Conservation (phyloP, 23 tunicate genomes). For the Oikopleura vanhoeffeni region DNA sequence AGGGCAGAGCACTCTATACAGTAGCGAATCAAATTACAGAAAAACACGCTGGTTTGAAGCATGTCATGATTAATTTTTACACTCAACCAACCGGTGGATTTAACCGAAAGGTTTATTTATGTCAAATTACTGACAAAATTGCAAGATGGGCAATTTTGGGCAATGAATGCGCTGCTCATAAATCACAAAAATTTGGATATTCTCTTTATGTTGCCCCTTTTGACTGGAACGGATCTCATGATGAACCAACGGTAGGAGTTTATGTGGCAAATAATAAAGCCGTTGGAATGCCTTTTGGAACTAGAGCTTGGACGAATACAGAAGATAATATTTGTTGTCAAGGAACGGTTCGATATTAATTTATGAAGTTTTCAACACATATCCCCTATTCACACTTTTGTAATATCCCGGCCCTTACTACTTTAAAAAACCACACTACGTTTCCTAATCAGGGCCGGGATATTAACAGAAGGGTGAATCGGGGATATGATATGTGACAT, state of each 20-base stretch:
- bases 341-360: neutral
- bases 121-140: neutral
- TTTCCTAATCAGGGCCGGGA: no score
- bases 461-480: no score
- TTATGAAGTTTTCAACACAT: no score
- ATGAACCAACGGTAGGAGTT: neutral
- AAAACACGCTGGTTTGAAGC: neutral
- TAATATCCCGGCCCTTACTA: no score
- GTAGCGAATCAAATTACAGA: neutral
- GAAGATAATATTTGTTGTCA: constrained; percentile 1
- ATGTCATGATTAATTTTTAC: neutral
- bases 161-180: neutral
- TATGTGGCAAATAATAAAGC: neutral
- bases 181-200: neutral
- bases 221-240: neutral
- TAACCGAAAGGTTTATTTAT: neutral
- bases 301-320: neutral
- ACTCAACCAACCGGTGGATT: neutral
- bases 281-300: constrained; percentile 7
- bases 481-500: no score
- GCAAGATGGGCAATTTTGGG: constrained; percentile 1
- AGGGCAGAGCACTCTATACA: neutral
- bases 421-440: no score
- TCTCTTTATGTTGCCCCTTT: neutral
- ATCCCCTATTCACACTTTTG: no score